These are phyloP conservation scores for Leptodactylus fuscus DNA, from an alignment of 2,113 vertebrate species.

Conservation along the genomic window DNA sequence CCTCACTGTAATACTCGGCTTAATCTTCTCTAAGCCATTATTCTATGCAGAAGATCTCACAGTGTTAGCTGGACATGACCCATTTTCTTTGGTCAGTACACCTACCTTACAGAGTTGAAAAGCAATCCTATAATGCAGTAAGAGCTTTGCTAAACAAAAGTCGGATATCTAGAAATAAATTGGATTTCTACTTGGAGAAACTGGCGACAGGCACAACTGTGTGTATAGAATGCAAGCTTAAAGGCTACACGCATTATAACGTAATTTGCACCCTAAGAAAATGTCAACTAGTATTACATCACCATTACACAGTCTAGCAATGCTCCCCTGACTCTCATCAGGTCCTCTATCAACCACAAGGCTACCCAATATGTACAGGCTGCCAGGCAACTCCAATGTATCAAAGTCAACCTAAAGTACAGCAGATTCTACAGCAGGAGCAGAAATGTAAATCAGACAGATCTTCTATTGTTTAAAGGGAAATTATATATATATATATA, in stretches of 20 bases:
- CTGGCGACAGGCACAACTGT: neutral
- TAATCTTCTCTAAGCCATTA: conserved; percentile 55
- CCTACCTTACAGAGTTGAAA: neutral
- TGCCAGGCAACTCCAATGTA: neutral
- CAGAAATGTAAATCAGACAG: neutral
- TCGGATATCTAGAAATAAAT: neutral
- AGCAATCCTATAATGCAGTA: conserved; percentile 20
- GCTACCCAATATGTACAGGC: neutral
- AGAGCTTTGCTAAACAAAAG: conserved; percentile 30
- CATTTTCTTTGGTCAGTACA: conserved; percentile 52
- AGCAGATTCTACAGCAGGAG: neutral
- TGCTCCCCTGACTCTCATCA: neutral
- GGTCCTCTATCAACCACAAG: neutral
- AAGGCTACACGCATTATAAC: neutral
- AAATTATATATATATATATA: no score
- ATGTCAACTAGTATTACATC: neutral
- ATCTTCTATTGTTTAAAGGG: no score
- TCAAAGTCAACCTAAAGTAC: no score
- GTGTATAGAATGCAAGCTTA: neutral
- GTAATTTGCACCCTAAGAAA: neutral
- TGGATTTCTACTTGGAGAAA: conserved; percentile 8
- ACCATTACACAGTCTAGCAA: neutral
- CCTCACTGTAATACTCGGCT: conserved; percentile 52
- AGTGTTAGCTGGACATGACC: conserved; percentile 48
- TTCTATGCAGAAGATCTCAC: conserved; percentile 36